Conservation (phyloP, 2,797 vertebrate species). For the Perdix hodgsoniae region DNA sequence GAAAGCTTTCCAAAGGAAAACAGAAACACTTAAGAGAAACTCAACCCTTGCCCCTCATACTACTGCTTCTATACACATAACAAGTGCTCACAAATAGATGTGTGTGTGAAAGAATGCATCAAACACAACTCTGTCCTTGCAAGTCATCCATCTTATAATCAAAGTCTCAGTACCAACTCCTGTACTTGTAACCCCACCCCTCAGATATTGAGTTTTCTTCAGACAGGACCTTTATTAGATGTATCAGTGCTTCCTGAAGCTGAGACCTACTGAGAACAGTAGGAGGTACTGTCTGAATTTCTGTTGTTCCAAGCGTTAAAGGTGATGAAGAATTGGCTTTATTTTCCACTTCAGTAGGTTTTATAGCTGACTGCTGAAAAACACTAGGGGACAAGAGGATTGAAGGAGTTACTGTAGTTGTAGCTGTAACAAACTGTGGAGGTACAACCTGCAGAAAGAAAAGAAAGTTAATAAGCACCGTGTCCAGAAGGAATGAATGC, state of each 20-base stretch:
- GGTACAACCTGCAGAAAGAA: slow-evolving; percentile 77
- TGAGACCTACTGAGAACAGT: slow-evolving; percentile 88
- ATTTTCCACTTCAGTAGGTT: slow-evolving; percentile 79
- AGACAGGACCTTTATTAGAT: slow-evolving; percentile 89
- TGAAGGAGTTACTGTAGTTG: slow-evolving; percentile 81
- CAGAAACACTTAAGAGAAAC: background rate
- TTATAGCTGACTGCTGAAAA: slow-evolving; percentile 89
- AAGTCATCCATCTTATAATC: background rate
- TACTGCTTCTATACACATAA: background rate
- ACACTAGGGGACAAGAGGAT: slow-evolving; percentile 93
- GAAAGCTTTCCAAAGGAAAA: background rate
- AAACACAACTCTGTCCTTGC: background rate
- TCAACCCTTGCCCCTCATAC: background rate
- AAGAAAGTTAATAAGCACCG: background rate
- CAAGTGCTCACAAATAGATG: background rate
- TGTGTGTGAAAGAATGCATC: background rate
- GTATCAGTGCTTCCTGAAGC: slow-evolving; percentile 92
- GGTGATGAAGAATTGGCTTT: slow-evolving; percentile 80
- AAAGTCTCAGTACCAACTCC: background rate
- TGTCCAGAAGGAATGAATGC: background rate
- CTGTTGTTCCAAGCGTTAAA: slow-evolving; percentile 77
- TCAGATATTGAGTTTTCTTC: background rate
- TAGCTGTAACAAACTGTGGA: slow-evolving; percentile 81
- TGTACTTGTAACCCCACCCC: slow-evolving; percentile 4
- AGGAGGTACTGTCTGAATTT: slow-evolving; percentile 77